Conservation (phyloP, 1,140 invertebrate genomes). For the Leptopilina clavipes region DNA sequence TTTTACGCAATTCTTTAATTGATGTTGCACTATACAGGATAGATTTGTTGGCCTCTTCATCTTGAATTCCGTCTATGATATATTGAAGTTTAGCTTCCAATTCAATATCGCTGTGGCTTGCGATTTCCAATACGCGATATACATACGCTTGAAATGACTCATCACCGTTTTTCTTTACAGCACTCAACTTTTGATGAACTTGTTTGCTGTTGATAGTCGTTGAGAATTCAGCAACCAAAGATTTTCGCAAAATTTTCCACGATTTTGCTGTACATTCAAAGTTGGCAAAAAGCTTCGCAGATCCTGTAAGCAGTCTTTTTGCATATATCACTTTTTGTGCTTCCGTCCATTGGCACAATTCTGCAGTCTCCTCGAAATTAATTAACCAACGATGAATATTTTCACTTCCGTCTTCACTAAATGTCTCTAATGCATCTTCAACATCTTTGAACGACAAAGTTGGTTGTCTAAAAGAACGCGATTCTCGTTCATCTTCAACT, state of each 20-base stretch:
- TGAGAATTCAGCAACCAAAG: conserved; percentile 15
- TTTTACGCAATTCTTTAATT: background rate
- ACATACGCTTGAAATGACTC: conserved; percentile 40
- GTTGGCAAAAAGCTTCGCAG: conserved; percentile 32
- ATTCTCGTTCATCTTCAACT: background rate
- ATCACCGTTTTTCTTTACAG: conserved; percentile 30
- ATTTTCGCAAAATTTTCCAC: conserved; percentile 22
- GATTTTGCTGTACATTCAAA: background rate
- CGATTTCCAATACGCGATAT: conserved; percentile 33
- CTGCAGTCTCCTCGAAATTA: conserved; percentile 18
- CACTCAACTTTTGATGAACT: conserved; percentile 29
- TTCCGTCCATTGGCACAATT: conserved; percentile 11
- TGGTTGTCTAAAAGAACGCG: background rate
- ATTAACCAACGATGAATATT: conserved; percentile 5
- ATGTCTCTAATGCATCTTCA: conserved; percentile 24
- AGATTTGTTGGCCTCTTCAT: background rate
- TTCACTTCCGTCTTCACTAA: conserved; percentile 10
- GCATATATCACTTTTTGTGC: conserved; percentile 39
- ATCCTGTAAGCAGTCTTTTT: conserved; percentile 26
- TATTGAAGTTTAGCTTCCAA: conserved; percentile 39
- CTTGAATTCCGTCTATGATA: conserved; percentile 35
- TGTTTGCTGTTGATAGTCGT: conserved; percentile 15
- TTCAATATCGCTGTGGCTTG: conserved; percentile 39
- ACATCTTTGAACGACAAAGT: conserved; percentile 34
- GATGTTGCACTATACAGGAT: background rate